Evolutionary conservation across 2,797 vertebrate species (phyloP).

Genomic region (Arnoldichthys spilopterus): DNA sequence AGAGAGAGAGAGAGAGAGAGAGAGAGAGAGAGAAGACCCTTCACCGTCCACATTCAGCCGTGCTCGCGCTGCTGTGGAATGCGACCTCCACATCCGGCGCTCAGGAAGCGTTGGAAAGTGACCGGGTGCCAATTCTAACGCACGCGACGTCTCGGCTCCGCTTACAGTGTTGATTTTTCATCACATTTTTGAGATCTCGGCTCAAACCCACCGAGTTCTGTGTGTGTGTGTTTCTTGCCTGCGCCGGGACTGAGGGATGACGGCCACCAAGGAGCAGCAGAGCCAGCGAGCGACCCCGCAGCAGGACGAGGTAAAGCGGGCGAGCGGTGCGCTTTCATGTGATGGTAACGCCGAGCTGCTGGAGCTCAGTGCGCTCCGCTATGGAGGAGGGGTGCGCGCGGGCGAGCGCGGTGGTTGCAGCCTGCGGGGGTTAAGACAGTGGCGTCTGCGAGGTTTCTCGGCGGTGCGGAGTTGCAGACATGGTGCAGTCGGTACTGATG

Average conservation of each 20-base stretch:
- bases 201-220: neutral
- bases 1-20: slow-evolving; percentile 4
- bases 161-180: neutral
- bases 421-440: neutral
- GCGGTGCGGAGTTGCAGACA: neutral
- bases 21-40: neutral
- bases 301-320: slow-evolving; percentile 69
- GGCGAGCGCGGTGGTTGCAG: neutral
- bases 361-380: neutral
- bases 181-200: neutral
- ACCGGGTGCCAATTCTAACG: neutral
- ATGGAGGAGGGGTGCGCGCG: neutral
- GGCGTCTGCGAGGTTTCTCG: neutral
- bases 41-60: slow-evolving; percentile 7
- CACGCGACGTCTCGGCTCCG: neutral
- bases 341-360: neutral
- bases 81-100: slow-evolving; percentile 3
- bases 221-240: neutral
- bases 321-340: neutral
- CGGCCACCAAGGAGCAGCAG: slow-evolving; percentile 90
- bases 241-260: slow-evolving; percentile 76
- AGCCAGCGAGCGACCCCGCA: slow-evolving; percentile 68
- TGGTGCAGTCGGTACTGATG: neutral
- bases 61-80: slow-evolving; percentile 35
- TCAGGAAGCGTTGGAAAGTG: slow-evolving; percentile 2